These are phyloP conservation scores for Florisuga fusca DNA, from an alignment of 2,797 vertebrate genomes.

Conservation along the genomic window DNA sequence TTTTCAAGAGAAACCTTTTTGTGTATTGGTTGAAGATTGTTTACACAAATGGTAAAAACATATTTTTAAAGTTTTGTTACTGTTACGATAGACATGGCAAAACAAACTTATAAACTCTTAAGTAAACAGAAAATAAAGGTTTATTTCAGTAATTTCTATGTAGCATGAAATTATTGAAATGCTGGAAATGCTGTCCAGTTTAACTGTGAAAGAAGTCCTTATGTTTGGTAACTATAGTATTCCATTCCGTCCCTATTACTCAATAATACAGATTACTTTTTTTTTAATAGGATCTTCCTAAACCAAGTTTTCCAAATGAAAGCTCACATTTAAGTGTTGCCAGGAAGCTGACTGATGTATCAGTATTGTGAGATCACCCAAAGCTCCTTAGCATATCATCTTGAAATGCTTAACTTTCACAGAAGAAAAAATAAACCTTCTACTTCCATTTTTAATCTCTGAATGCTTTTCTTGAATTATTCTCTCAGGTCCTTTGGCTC, in stretches of 20 bases:
- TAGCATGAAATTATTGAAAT: not conserved
- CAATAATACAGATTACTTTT: not conserved
- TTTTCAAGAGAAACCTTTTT: not conserved
- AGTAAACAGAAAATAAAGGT: not conserved
- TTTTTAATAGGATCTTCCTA: not conserved
- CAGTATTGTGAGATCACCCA: not conserved
- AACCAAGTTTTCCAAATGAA: constrained; percentile 23
- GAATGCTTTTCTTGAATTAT: not conserved
- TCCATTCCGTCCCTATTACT: not conserved
- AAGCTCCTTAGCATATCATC: not conserved
- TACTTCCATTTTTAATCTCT: not conserved
- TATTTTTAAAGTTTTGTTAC: not conserved
- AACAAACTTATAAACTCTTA: not conserved
- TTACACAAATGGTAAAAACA: not conserved
- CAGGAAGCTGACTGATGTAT: not conserved
- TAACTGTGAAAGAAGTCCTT: not conserved
- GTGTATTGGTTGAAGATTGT: not conserved
- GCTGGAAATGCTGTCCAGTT: not conserved
- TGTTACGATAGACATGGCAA: not conserved
- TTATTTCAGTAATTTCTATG: not conserved
- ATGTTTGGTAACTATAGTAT: not conserved
- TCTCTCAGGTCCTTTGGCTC: not conserved
- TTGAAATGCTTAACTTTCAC: not conserved
- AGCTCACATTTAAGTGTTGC: not conserved
- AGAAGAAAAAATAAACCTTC: not conserved